phyloP scores from a whole-genome alignment of 2,797 vertebrate species.

The Cyclura pinguis region DNA sequence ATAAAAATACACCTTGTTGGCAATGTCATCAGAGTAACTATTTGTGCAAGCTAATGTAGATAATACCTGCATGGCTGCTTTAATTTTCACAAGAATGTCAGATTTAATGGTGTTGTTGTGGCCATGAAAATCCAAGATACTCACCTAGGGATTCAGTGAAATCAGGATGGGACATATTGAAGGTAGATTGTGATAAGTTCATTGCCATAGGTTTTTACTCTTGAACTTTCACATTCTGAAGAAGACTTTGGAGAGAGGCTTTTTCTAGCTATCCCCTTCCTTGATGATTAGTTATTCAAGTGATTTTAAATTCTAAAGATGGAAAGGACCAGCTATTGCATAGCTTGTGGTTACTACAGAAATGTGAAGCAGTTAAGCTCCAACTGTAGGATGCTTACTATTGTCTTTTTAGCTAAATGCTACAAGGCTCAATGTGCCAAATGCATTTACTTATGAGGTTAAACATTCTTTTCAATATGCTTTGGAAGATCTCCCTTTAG shows the following conservation, averaged over 20 bases:
- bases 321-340: conserved; percentile 1
- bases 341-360: background rate
- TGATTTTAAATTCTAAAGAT: background rate
- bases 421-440: background rate
- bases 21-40: background rate
- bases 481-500: conserved; percentile 19
- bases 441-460: conserved; percentile 6
- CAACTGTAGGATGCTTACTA: background rate
- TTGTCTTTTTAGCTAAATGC: conserved; percentile 37
- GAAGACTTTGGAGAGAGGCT: background rate
- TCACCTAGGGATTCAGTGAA: background rate
- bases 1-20: too few relatives aligned
- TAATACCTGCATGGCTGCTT: background rate
- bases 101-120: background rate
- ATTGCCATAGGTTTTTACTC: background rate
- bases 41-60: background rate
- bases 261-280: background rate
- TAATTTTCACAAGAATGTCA: background rate
- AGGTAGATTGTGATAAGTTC: background rate
- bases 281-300: conserved; percentile 9
- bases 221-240: background rate
- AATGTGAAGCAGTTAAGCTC: conserved; percentile 1
- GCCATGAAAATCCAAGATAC: background rate
- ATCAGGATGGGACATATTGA: background rate
- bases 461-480: conserved; percentile 17